Base-by-base conservation (phyloP, 2,888 invertebrate species). In the Lobophora halterata region DNA sequence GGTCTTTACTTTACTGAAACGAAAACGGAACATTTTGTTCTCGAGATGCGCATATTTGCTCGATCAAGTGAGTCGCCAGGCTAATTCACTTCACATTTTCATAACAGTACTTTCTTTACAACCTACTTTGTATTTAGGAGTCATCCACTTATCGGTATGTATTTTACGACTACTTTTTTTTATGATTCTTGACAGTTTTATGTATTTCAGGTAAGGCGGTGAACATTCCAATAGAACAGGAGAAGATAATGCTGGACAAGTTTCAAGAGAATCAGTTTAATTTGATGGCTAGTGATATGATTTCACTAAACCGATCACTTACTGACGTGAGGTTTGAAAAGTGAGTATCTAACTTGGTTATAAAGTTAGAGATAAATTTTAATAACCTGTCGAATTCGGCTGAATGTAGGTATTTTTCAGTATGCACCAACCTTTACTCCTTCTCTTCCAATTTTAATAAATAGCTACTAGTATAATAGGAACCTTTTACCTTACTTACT, bases 251-350 rank as follows among this genome's bases (percentile, higher is more conserved):
- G 91, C 93, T 97, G 81, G 97, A 98, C 65, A 95, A 96, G 75
- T 99, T 99, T 82, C 97, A 97, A 78, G 92, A 98, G 68, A 99
- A 99, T 88, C 99, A 99, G 89, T 99, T 99, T 88, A 99, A 99
- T 87, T 89, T 99, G 58, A 88, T 98, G 77, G 99, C 99, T 54
- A 98, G 97, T 77, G 98, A 99, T 79, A 94, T 96, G 93, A 98
- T 99, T 67, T 97, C 98, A 46, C 81, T 99, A 48, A 99, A 99
- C 88, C 90, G 99, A 63, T 97, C 97, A 3, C 90, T 99, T 37
- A 93, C 95, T 12, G 99, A 99, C 83, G 97, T 98, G 51, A 89
- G 99, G 67, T 91, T 97, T 71, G 94, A 94, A 52, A 95, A 95
- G 95, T 97, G 85, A 91, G 93, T 89, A 9, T 2, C 2, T 17